Evolutionary conservation across 1,140 invertebrate genomes (phyloP).

Genomic region (Aricia agestis): DNA sequence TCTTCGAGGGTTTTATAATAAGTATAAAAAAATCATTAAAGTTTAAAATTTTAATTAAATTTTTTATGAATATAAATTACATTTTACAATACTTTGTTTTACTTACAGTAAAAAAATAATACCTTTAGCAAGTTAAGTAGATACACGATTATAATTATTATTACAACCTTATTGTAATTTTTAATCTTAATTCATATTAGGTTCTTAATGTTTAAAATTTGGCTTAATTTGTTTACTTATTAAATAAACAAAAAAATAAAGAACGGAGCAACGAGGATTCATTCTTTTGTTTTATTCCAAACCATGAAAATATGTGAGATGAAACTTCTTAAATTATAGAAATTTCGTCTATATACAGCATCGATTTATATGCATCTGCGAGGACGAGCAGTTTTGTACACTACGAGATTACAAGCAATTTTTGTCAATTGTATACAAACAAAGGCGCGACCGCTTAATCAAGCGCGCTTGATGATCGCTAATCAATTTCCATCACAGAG

Average conservation of each 20-base stretch:
- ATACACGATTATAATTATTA: background rate
- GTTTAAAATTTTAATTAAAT: background rate
- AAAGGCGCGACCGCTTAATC: too few relatives aligned
- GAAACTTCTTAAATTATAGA: too few relatives aligned
- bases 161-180: background rate
- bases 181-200: background rate
- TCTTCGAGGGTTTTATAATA: too few relatives aligned
- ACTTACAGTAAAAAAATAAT: conserved; percentile 11
- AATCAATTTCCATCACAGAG: too few relatives aligned
- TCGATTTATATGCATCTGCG: too few relatives aligned
- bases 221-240: background rate
- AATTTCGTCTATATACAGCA: too few relatives aligned
- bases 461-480: too few relatives aligned
- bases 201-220: background rate
- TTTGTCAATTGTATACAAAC: too few relatives aligned
- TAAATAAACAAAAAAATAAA: background rate
- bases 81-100: conserved; percentile 10
- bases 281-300: too few relatives aligned
- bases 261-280: background rate
- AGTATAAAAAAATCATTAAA: background rate
- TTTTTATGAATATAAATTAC: conserved; percentile 8
- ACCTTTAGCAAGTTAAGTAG: background rate
- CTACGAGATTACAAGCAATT: too few relatives aligned
- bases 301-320: too few relatives aligned
- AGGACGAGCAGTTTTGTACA: too few relatives aligned